These are phyloP conservation scores for Thinocorus orbignyianus DNA, from an alignment of 2,113 vertebrate species.

Conservation along the genomic window DNA sequence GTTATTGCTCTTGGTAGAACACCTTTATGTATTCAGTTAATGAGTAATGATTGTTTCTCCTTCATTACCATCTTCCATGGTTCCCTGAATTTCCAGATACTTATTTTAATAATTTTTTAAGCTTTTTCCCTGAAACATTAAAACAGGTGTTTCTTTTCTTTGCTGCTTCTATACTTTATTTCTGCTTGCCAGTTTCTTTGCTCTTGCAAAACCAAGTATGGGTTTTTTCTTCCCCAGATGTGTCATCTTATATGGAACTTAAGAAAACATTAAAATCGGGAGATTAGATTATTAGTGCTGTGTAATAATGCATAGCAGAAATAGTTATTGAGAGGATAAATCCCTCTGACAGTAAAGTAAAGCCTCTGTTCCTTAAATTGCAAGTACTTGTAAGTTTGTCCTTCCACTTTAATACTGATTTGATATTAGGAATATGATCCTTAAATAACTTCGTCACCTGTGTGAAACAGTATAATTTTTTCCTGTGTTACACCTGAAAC, in stretches of 20 bases:
- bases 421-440: background rate
- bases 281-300: background rate
- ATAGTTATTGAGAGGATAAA: background rate
- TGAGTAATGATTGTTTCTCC: background rate
- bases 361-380: background rate
- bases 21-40: background rate
- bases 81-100: background rate
- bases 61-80: background rate
- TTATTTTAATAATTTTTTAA: background rate
- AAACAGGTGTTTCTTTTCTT: fast-evolving
- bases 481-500: background rate
- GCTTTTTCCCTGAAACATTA: background rate
- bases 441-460: background rate
- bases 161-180: background rate
- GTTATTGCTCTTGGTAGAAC: background rate
- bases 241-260: background rate
- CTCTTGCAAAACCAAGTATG: background rate
- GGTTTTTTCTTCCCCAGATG: background rate
- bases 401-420: background rate
- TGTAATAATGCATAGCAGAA: background rate
- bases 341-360: background rate
- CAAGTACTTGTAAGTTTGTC: background rate
- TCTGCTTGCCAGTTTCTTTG: background rate
- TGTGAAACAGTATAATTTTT: background rate
- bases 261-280: background rate